phyloP scores from a whole-genome alignment of 2,113 vertebrate genomes.

The Eclectus roratus region DNA sequence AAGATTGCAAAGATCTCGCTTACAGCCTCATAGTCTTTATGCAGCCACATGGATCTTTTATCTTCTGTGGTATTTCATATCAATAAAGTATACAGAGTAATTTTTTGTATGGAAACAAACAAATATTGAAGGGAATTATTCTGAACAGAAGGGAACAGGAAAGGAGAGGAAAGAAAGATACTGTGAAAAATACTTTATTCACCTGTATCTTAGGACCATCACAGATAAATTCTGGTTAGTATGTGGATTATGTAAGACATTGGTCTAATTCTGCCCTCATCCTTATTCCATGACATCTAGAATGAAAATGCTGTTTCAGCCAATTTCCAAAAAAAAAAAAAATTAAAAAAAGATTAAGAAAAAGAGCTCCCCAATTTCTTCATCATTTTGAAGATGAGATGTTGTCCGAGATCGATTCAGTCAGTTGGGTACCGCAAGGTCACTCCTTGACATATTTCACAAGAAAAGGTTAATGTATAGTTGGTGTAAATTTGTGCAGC shows the following conservation, averaged over 20 bases:
- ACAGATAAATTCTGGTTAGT: background rate
- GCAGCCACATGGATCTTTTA: background rate
- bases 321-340: background rate
- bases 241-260: background rate
- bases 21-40: background rate
- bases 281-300: background rate
- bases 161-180: background rate
- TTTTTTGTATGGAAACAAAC: background rate
- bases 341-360: background rate
- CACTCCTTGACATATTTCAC: conserved; percentile 7
- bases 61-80: background rate
- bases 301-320: background rate
- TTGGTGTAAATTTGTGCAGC: conserved; percentile 50
- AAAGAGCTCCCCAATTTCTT: background rate
- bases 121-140: background rate
- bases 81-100: background rate
- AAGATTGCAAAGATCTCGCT: background rate
- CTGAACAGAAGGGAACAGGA: background rate
- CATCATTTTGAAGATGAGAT: background rate
- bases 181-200: background rate
- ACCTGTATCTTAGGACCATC: background rate
- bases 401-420: background rate
- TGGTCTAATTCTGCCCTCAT: background rate
- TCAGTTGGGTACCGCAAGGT: background rate
- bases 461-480: conserved; percentile 32